Evolutionary conservation across 1,140 invertebrate species (phyloP).

Genomic region (Ips typographus): DNA sequence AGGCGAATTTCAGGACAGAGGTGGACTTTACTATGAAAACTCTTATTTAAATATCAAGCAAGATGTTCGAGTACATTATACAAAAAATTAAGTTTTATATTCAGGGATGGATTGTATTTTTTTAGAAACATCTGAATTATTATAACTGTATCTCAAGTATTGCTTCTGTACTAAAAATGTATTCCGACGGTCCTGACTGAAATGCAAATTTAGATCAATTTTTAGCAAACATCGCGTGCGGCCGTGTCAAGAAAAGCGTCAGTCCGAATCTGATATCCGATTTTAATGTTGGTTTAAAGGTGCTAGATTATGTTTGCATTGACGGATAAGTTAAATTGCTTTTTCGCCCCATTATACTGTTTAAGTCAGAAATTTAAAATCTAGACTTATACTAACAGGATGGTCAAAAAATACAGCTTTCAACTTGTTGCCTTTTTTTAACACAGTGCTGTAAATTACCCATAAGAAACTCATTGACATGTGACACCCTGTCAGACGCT

Average conservation of each 20-base stretch:
- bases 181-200: slow-evolving; percentile 3
- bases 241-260: slow-evolving; percentile 19
- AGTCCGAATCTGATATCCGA: slow-evolving; percentile 24
- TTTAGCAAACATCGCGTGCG: slow-evolving; percentile 11
- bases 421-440: no score
- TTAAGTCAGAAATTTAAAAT: no score
- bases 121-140: no score
- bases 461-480: no score
- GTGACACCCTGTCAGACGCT: no score
- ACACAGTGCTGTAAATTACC: no score
- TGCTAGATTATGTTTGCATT: slow-evolving; percentile 18
- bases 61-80: not conserved
- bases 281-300: slow-evolving; percentile 24
- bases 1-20: not conserved
- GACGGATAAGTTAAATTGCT: not conserved
- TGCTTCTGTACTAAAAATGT: not conserved
- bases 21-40: not conserved
- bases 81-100: not conserved
- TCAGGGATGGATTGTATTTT: no score
- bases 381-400: no score
- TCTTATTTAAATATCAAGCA: no score
- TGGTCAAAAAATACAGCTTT: no score
- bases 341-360: not conserved
- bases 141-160: not conserved
- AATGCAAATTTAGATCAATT: slow-evolving; percentile 11